These are phyloP conservation scores for Lymantria dispar DNA, from an alignment of 2,888 invertebrate genomes.

Conservation along the genomic window DNA sequence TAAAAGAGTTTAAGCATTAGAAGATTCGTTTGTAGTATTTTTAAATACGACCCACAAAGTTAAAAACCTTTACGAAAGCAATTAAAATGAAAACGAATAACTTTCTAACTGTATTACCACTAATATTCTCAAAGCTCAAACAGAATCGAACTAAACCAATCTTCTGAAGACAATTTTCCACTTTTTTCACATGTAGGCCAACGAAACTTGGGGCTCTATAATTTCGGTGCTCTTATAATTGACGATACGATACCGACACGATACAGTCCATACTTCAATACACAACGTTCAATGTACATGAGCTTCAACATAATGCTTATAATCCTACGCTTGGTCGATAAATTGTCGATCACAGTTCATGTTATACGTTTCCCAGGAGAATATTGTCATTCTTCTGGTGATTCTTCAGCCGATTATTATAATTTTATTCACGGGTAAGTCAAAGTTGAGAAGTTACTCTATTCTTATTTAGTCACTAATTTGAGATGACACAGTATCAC, in stretches of 20 bases:
- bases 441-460: no score
- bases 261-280: no score
- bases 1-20: background rate
- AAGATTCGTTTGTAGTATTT: constrained; percentile 2
- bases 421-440: no score
- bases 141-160: constrained; percentile 14
- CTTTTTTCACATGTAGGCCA: constrained; percentile 53
- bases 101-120: constrained; percentile 5
- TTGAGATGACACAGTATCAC: no score
- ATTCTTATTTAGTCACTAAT: no score
- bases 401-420: no score
- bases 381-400: no score
- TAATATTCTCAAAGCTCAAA: constrained; percentile 12
- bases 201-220: constrained; percentile 15
- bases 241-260: constrained; percentile 7
- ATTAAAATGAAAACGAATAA: constrained; percentile 5
- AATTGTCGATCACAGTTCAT: no score
- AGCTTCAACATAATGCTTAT: no score
- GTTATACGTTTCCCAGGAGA: background rate
- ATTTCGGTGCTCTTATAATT: constrained; percentile 1
- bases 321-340: no score
- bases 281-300: no score
- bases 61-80: constrained; percentile 3
- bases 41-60: background rate
- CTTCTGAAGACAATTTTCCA: constrained; percentile 36